Evolutionary conservation across 2,113 vertebrate species (phyloP), one percentile per base, ranked within the genome.

Genomic region (Empidonax traillii): DNA sequence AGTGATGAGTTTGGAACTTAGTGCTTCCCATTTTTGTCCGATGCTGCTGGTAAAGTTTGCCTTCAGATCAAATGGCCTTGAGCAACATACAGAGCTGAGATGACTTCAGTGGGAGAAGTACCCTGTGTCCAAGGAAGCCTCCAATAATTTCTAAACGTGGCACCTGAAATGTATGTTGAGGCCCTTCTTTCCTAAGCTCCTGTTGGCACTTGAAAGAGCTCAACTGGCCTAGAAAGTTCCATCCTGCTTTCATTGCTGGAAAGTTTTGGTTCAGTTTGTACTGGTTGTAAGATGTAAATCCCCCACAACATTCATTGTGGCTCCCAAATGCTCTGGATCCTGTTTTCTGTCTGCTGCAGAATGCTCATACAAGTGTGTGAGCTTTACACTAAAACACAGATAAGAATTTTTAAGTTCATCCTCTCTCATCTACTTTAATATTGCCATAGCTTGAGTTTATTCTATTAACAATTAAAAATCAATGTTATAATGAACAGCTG

Each of bases 81-180:
- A 68, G 69, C 33, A 21, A 14, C 35, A 1, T 14, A 4, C 1
- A 58, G n/a, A 71, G 30, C 5, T 4, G 33, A 15, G 35, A 9
- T 58, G 11, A 30, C 25, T 74, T 93, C 73, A 17, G 37, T 31
- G 14, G 39, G 67, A 82, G 16, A 44, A 12, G 35, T 59, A 10
- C 28, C 8, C 62, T 21, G 6, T 35, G 28, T 79, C n/a, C 17
- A 27, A 25, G 31, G 35, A 35, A 31, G 13, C 23, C 33, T 47
- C 18, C 27, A 27, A 0, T 56, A 0, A 1, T 55, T 87, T 80
- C 17, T 39, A 30, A 78, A 49, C 1, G 1, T 58, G 44, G 12
- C 19, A 80, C 14, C 62, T 87, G 21, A 83, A 47, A 43, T 35
- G 28, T 21, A 33, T 22, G 6, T 73, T 56, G 67, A 35, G 67